Evolutionary conservation across 2,888 invertebrate genomes (phyloP).

Genomic region (Cosmorhoe ocellata): DNA sequence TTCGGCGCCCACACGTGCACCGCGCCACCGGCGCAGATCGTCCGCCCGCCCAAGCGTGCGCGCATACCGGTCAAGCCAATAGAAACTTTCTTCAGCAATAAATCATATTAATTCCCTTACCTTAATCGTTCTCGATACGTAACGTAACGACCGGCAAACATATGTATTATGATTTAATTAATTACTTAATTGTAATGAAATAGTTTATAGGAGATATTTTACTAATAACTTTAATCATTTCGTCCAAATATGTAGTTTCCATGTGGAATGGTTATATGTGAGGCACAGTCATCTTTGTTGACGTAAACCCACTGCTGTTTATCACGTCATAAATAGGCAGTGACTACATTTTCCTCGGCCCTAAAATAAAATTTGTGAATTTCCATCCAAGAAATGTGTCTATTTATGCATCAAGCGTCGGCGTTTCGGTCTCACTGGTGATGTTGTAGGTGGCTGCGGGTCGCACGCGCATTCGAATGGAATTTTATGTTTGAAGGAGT

Average conservation of each 20-base stretch:
- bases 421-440: constrained; percentile 57
- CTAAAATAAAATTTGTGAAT: constrained; percentile 66
- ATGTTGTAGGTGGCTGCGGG: constrained; percentile 58
- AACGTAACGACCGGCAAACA: constrained; percentile 28
- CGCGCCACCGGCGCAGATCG: constrained; percentile 29
- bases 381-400: constrained; percentile 72
- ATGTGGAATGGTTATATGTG: constrained; percentile 6
- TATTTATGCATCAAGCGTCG: constrained; percentile 72
- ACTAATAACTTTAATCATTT: constrained; percentile 2
- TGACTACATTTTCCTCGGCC: constrained; percentile 50
- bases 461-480: constrained; percentile 67
- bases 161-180: constrained; percentile 27
- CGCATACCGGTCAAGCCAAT: constrained; percentile 31
- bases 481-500: constrained; percentile 74
- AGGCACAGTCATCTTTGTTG: constrained; percentile 22
- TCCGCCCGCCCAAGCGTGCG: constrained; percentile 31
- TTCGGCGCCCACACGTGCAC: constrained; percentile 35
- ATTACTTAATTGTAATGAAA: constrained; percentile 1
- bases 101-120: constrained; percentile 33
- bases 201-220: background rate
- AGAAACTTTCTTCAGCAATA: constrained; percentile 32
- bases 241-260: constrained; percentile 13
- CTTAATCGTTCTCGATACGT: constrained; percentile 31
- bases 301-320: constrained; percentile 48
- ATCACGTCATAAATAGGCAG: constrained; percentile 55